phyloP scores from a whole-genome alignment of 2,113 vertebrate genomes.

The Crotalus viridis region DNA sequence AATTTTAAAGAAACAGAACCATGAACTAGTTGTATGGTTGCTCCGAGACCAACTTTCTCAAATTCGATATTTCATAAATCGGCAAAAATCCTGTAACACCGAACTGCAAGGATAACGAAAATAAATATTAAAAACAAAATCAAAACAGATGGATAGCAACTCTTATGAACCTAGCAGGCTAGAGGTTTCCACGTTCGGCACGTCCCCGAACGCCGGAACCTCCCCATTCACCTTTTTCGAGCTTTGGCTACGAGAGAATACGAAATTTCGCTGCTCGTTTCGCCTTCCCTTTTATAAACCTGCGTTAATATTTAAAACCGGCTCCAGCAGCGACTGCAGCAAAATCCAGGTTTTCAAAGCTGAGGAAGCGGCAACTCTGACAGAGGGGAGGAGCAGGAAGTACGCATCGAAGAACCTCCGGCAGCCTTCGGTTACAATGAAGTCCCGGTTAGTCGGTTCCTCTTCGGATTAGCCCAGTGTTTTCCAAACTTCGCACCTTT shows the following conservation, averaged over 20 bases:
- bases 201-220: neutral
- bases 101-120: neutral
- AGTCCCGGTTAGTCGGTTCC: neutral
- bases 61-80: neutral
- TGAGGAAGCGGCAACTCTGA: neutral
- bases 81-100: neutral
- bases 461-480: neutral
- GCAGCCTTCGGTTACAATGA: neutral
- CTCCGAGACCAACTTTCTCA: neutral
- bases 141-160: neutral
- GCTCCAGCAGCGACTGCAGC: constrained; percentile 35
- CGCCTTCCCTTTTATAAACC: too few relatives aligned
- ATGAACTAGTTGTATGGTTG: neutral
- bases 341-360: neutral
- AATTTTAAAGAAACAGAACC: neutral
- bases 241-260: neutral
- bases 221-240: neutral
- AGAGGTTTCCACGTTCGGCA: neutral
- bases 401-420: neutral
- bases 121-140: neutral
- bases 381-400: accelerated
- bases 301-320: constrained; percentile 49
- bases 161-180: neutral
- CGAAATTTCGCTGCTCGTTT: neutral
- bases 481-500: neutral